Conservation (phyloP, 1,140 invertebrate genomes). For the Heliconius eleuchia region DNA sequence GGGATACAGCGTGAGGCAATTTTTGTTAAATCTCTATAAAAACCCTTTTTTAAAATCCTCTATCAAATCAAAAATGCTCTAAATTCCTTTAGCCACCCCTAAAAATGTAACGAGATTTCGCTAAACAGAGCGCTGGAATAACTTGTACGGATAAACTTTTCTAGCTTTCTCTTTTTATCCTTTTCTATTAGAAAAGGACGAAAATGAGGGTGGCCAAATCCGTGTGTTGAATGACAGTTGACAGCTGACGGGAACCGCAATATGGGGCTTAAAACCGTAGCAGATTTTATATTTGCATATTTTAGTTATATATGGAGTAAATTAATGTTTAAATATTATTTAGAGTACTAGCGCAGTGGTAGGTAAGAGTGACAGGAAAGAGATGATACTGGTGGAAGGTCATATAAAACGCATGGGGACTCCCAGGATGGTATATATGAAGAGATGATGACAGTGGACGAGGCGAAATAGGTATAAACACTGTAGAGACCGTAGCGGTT, state of each 20-base stretch:
- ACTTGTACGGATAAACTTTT: constrained; percentile 23
- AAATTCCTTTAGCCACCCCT: constrained; percentile 15
- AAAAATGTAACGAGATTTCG: constrained; percentile 31
- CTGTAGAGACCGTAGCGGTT: too few species aligned
- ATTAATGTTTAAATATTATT: neutral
- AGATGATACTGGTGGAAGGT: too few species aligned
- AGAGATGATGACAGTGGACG: too few species aligned
- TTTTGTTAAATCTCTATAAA: neutral
- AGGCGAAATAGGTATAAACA: too few species aligned
- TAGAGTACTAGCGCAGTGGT: neutral
- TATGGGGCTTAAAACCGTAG: constrained; percentile 18
- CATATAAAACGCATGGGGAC: too few species aligned
- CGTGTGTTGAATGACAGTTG: constrained; percentile 60
- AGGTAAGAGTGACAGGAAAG: too few species aligned
- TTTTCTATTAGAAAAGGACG: constrained; percentile 29
- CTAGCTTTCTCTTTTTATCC: constrained; percentile 17
- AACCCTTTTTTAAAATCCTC: neutral
- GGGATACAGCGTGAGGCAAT: too few species aligned
- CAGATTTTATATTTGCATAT: constrained; percentile 9
- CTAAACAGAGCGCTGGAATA: constrained; percentile 30
- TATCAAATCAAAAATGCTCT: constrained; percentile 5
- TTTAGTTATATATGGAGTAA: neutral
- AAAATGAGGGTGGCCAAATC: constrained; percentile 51
- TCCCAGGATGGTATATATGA: too few species aligned
- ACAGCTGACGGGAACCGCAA: constrained; percentile 47